Percentiles rank a stretch among this genome's conserved stretches.
These are phyloP conservation scores for Lytechinus pictus DNA, from an alignment of 35 echinoderm and acorn worm genomes.

Conservation along the genomic window DNA sequence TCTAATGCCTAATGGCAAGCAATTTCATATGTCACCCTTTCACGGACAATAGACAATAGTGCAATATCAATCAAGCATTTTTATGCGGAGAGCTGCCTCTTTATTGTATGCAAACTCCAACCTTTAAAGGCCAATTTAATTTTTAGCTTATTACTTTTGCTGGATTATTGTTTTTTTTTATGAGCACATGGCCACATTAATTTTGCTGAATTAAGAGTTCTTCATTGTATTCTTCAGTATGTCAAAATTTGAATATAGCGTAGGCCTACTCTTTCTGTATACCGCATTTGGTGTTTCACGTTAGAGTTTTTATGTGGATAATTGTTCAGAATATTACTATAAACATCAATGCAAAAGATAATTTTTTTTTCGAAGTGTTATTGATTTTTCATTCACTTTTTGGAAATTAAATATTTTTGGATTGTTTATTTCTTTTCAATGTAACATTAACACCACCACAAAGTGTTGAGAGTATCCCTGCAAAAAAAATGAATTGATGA, in stretches of 20 bases:
- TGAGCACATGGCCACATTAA: background rate
- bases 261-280: background rate
- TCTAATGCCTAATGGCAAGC: background rate
- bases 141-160: background rate
- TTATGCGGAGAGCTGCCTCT: background rate
- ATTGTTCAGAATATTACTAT: too few relatives aligned
- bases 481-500: too few relatives aligned
- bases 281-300: background rate
- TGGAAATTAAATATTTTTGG: too few relatives aligned
- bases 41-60: background rate
- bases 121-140: background rate
- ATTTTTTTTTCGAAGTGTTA: too few relatives aligned
- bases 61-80: background rate
- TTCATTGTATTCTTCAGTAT: background rate
- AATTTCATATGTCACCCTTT: background rate
- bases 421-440: too few relatives aligned
- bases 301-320: too few relatives aligned
- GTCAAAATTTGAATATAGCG: background rate
- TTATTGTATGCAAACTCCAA: background rate
- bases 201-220: background rate
- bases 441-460: too few relatives aligned
- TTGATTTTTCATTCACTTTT: too few relatives aligned
- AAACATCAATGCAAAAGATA: too few relatives aligned
- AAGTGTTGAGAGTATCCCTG: too few relatives aligned
- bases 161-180: background rate